Conservation (phyloP, 2,888 invertebrate species). For the Neoitamus cyanurus region DNA sequence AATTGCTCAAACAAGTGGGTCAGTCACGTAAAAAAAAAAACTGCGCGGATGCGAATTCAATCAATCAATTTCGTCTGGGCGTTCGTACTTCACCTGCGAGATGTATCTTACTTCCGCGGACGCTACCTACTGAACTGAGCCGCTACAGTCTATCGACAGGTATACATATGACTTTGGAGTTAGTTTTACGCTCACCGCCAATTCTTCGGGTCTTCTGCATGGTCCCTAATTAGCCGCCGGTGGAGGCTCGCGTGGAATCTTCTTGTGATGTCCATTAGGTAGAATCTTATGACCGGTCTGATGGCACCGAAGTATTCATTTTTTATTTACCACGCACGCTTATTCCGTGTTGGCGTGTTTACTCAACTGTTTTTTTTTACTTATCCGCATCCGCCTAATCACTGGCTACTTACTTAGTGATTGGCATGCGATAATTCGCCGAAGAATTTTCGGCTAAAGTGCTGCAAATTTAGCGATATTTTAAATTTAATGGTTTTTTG, state of each 20-base stretch:
- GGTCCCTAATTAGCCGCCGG: neutral
- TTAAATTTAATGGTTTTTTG: neutral
- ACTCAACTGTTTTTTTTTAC: neutral
- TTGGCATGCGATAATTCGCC: neutral
- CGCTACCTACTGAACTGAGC: neutral
- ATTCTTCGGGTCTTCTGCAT: neutral
- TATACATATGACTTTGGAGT: slow-evolving; percentile 7
- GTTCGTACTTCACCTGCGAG: neutral
- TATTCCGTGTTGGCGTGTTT: neutral
- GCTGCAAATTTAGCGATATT: neutral
- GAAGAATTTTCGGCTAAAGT: neutral
- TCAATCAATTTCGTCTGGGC: neutral
- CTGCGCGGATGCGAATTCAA: neutral
- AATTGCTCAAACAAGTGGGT: neutral
- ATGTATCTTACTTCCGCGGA: neutral
- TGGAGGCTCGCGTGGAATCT: neutral
- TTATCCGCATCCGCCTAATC: neutral
- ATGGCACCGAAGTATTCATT: neutral
- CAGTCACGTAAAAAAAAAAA: neutral
- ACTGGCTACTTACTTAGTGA: neutral
- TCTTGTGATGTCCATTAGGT: neutral
- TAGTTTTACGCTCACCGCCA: neutral
- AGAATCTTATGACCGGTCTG: neutral
- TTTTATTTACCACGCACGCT: neutral
- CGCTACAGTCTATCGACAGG: neutral